Base-by-base conservation (phyloP, 2,113 vertebrate genomes). In the Elephantulus edwardii region DNA sequence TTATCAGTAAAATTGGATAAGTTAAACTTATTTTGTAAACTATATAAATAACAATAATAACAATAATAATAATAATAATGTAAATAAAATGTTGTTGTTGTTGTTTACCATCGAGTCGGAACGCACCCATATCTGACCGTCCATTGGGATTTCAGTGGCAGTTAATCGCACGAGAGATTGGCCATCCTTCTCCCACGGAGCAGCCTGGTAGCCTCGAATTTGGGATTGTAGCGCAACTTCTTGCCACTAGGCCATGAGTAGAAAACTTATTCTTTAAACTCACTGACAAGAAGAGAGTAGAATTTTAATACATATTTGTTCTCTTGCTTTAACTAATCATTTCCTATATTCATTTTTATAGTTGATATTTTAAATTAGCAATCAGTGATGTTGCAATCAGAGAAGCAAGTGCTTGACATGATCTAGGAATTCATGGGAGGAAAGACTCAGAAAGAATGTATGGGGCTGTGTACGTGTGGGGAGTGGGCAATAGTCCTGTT, bases 401-500 rank as follows among this genome's bases (percentile, higher is more conserved):
- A 78, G 56, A 75, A 33, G 10, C 46, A 30, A n/a, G 13, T n/a
- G 30, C 7, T 24, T 82, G 48, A 81, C 24, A 30, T 9, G 56
- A 68, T 46, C 8, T 84, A 75, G 79, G 80, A 66, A 85, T 75
- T 84, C 26, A 35, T 1, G 24, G 40, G 50, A 70, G n/a, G 12
- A 74, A 30, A n/a, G 26, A 54, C 26, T 7, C 35, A 62, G 64
- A 87, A 22, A n/a, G 75, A 54, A 50, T 30, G 12, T 11, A 17
- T 70, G 62, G 86, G 50, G 17, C 46, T 60, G 30, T 50, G 64
- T 93, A 77, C 1, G 38, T 93, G 91, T 86, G 4, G 56, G 68
- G 75, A 68, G 71, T n/a, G 28, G 13, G 78, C 38, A 81, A 48
- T 11, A 79, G 12, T 24, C 11, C 20, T 38, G 30, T 70, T 80